Evolutionary conservation across 2,888 invertebrate genomes (phyloP), one percentile per base, ranked within the genome.

Genomic region (Silvanus unidentatus): DNA sequence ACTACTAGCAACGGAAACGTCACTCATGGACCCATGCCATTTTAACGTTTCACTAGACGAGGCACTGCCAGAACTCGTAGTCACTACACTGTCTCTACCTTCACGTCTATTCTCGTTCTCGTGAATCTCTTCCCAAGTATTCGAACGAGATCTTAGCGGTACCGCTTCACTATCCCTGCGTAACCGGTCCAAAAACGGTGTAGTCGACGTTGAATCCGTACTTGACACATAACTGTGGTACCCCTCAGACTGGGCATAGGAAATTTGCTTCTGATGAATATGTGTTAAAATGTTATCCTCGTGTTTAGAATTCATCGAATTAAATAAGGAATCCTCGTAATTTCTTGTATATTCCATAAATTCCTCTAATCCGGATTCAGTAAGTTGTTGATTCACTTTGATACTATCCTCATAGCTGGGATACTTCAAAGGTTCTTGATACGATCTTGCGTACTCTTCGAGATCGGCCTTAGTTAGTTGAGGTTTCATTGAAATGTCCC

Each of bases 141-240:
- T 45, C 4, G 69, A 66, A 1, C 72, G 62, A 13, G 71, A 68
- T 43, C 71, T 60, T 53, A 53, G 50, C 40, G 68, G 68, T 2
- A 72, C 70, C 4, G 77, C 76, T 54, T 81, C 80, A 63, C 78
- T 79, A 60, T 81, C 81, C 58, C 80, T 72, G 44, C 82, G 70
- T 43, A 81, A 77, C 74, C 86, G 78, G 69, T 88, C 87, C 55
- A 87, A 71, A 69, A 88, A 85, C 28, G 87, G 87, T 3, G 87
- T 86, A 32, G 32, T 32, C 36, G 81, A 81, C 41, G 82, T 84
- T 6, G 84, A 84, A 67, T 86, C 86, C 30, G 84, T 82, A 62
- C 85, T 84, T 47, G 85, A 84, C 16, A 87, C 86, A 68, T 87
- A 87, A 66, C 86, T 85, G 67, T 86, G 86, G 69, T 86, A 87